These are phyloP conservation scores for Lagopus leucura DNA, from an alignment of 2,113 vertebrate genomes.

Conservation along the genomic window DNA sequence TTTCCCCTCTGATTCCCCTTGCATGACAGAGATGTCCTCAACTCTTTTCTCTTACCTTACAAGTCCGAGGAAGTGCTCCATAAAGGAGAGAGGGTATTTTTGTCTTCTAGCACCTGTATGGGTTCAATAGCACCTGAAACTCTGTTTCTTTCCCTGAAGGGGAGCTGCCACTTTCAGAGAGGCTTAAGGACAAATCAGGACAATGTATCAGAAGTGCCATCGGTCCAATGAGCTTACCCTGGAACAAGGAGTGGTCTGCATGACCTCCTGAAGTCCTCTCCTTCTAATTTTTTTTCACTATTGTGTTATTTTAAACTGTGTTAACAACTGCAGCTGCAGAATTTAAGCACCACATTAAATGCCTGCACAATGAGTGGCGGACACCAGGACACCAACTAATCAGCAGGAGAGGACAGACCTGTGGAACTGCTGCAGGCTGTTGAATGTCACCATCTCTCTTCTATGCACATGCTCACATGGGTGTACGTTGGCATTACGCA, in stretches of 20 bases:
- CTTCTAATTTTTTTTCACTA: not conserved
- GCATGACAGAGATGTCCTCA: not conserved
- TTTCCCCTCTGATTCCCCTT: not conserved
- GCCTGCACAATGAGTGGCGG: accelerated
- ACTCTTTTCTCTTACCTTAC: not conserved
- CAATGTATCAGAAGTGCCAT: not conserved
- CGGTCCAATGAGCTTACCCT: not conserved
- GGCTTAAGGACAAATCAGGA: not conserved
- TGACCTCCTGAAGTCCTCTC: not conserved
- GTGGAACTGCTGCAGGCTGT: not conserved
- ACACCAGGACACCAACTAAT: not conserved
- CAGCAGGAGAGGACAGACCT: not conserved
- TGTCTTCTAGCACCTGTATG: not conserved
- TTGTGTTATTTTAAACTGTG: not conserved
- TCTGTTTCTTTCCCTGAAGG: not conserved
- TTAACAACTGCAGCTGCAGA: not conserved
- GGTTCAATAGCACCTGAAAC: not conserved
- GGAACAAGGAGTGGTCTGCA: not conserved
- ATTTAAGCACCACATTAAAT: not conserved
- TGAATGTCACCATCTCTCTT: not conserved
- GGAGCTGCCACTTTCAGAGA: not conserved
- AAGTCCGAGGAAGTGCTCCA: not conserved
- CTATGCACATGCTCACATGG: not conserved
- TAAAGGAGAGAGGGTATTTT: not conserved
- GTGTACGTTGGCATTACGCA: not conserved